Evolutionary conservation across 2,797 vertebrate species (phyloP), one percentile per base, ranked within the genome.

Genomic region (Enteromius trimaculatus): DNA sequence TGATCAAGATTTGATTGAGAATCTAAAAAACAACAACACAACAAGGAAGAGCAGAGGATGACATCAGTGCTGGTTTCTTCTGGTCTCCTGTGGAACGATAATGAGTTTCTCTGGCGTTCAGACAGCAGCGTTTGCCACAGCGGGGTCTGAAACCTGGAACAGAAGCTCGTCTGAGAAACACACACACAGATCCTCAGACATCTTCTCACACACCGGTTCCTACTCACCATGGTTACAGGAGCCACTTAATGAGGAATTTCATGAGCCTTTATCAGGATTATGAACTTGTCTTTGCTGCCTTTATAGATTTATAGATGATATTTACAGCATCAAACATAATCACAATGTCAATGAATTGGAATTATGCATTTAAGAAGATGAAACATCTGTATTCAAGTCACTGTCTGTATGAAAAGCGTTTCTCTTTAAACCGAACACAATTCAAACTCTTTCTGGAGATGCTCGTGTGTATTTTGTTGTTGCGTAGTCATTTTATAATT

Each of bases 91-190:
- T 4, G 1, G 71, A 85, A 69, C 69, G 74, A 78, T 79, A 53
- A 74, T 44, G 69, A 82, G 31, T 60, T n/a, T 3, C 58, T 26
- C 19, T 60, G 60, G 69, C 37, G 69, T 26, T 72, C 82, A 79
- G 80, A 85, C 53, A 58, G 69, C 60, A 31, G 58, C 13, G 58
- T 62, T 62, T 29, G 5, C 68, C 53, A 71, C 79, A 62, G 80
- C 19, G 7, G 42, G 80, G 31, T 26, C 55, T 53, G 74, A 65
- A 49, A 77, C 79, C 77, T 9, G 55, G 69, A 49, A 81, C 23
- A 74, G 39, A 64, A 58, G 37, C 49, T 44, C 49, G 34, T 23
- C 16, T 0, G 69, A 62, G 37, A 26, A 44, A 44, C 68, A 70
- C 21, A 6, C 66, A 34, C 44, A 23, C 58, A 3, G 3, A 31